Conservation (phyloP, 2,113 vertebrate genomes). For the Sceloporus undulatus region DNA sequence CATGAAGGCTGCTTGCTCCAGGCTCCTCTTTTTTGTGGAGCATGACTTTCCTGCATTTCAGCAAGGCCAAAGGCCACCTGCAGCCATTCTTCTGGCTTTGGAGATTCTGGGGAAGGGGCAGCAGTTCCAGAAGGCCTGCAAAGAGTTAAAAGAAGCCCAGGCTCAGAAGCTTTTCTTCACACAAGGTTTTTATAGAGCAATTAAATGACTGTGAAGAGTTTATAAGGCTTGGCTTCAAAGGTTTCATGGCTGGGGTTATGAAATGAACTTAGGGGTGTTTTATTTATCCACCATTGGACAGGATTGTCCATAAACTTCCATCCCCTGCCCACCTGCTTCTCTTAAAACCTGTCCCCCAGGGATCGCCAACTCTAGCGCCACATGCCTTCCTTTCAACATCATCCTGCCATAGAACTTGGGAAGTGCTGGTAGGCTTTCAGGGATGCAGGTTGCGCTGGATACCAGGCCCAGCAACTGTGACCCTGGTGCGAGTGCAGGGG, state of each 20-base stretch:
- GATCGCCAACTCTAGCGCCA: background rate
- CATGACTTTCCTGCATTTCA: background rate
- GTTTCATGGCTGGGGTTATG: conserved; percentile 39
- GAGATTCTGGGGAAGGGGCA: background rate
- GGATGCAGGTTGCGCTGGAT: background rate
- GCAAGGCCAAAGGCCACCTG: background rate
- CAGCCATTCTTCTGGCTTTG: background rate
- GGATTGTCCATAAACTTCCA: background rate
- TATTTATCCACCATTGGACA: conserved; percentile 30
- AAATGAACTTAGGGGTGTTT: conserved; percentile 47
- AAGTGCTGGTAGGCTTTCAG: background rate
- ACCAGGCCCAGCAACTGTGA: no score
- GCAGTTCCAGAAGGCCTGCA: background rate
- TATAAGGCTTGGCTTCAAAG: conserved; percentile 35
- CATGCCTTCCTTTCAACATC: background rate
- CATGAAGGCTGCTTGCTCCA: background rate
- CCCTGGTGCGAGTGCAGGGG: no score
- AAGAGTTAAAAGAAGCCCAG: conserved; percentile 6
- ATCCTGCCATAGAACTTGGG: background rate
- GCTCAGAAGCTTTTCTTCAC: background rate
- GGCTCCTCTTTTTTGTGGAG: background rate
- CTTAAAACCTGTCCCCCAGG: background rate
- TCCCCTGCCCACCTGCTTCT: conserved; percentile 54
- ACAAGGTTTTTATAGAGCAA: conserved; percentile 4
- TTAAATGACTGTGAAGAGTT: conserved; percentile 35